Evolutionary conservation across 2,113 vertebrate genomes (phyloP).

Genomic region (Pholis gunnellus): DNA sequence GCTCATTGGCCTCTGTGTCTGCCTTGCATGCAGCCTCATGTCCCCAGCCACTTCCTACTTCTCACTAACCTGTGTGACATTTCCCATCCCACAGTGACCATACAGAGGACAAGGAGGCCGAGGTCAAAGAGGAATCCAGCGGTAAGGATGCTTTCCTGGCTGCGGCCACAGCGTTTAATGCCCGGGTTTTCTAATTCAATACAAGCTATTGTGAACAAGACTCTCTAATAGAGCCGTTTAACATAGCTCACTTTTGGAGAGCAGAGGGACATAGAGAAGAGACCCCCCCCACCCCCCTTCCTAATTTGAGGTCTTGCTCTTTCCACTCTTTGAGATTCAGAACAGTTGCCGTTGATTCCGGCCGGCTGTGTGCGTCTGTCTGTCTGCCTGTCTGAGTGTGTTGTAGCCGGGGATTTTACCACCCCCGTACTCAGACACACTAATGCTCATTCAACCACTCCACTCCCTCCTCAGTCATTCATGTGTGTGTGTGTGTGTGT

Average conservation of each 20-base stretch:
- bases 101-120: slow-evolving; percentile 92
- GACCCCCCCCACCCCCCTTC: slow-evolving; percentile 3
- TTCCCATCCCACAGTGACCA: slow-evolving; percentile 87
- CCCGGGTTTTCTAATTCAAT: not conserved
- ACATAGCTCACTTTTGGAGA: slow-evolving; percentile 3
- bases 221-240: not conserved
- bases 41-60: not conserved
- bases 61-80: slow-evolving; percentile 54
- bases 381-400: slow-evolving; percentile 46
- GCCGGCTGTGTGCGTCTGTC: slow-evolving; percentile 28
- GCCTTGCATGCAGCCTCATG: slow-evolving; percentile 27
- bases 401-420: slow-evolving; percentile 68
- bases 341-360: slow-evolving; percentile 44
- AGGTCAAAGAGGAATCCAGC: slow-evolving; percentile 85
- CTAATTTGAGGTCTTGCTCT: slow-evolving; percentile 53
- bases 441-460: slow-evolving; percentile 69
- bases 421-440: slow-evolving; percentile 68
- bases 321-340: slow-evolving; percentile 29
- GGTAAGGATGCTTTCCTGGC: slow-evolving; percentile 80
- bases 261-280: not conserved
- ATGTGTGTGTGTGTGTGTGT: slow-evolving; percentile 19
- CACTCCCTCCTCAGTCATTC: slow-evolving; percentile 46
- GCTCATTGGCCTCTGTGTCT: not conserved
- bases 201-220: not conserved
- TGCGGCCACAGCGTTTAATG: not conserved